Percentiles rank a stretch among this genome's conserved stretches.
Conservation (phyloP, 2,113 vertebrate species). For the Theristicus caerulescens region DNA sequence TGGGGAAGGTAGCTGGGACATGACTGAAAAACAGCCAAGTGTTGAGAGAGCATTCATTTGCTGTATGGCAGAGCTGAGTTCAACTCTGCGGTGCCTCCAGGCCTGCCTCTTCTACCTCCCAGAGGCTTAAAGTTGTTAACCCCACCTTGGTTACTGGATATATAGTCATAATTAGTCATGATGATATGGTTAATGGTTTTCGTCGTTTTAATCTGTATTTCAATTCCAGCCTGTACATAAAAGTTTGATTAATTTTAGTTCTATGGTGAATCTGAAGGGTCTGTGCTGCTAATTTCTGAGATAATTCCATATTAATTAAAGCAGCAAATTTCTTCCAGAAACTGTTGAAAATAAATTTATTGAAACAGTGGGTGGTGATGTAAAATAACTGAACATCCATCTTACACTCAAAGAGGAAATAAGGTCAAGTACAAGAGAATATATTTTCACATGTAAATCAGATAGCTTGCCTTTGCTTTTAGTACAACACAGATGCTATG, state of each 20-base stretch:
- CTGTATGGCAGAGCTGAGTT: background rate
- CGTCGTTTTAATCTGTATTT: background rate
- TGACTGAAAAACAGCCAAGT: background rate
- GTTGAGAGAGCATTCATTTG: background rate
- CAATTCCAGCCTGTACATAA: background rate
- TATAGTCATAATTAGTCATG: background rate
- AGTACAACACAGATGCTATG: background rate
- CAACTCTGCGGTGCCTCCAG: background rate
- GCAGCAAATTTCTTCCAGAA: conserved; percentile 1
- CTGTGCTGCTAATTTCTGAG: background rate
- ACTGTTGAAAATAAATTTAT: conserved; percentile 18
- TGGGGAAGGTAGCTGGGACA: background rate
- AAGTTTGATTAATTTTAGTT: conserved; percentile 1
- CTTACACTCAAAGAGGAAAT: conserved; percentile 4
- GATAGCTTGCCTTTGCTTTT: background rate
- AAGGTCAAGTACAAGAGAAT: background rate
- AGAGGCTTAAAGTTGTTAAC: background rate
- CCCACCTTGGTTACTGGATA: background rate
- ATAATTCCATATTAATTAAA: conserved; percentile 39
- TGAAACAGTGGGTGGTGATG: background rate
- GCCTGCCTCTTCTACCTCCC: background rate
- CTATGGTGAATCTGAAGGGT: background rate
- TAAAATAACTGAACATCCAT: conserved; percentile 22
- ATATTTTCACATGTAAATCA: background rate
- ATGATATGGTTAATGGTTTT: background rate